Conservation (phyloP, 2,797 vertebrate genomes). For the Pipistrellus pygmaeus region DNA sequence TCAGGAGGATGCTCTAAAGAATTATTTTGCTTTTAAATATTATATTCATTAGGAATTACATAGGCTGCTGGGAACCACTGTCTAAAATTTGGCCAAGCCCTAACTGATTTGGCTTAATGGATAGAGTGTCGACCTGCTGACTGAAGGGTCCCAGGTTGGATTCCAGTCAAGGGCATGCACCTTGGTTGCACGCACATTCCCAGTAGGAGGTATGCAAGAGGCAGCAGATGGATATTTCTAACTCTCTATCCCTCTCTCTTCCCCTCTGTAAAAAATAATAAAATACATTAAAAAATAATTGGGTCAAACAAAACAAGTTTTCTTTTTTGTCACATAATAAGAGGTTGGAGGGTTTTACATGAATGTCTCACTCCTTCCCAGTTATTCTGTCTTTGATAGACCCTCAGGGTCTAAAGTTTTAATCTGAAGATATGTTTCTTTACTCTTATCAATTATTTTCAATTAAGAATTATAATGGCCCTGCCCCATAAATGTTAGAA, state of each 20-base stretch:
- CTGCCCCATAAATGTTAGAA: background rate
- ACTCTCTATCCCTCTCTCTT: no score
- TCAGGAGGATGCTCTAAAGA: background rate
- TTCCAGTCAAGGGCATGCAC: no score
- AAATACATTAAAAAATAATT: background rate
- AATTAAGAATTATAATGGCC: slow-evolving; percentile 6
- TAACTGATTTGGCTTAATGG: no score
- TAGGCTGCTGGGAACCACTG: background rate
- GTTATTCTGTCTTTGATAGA: background rate
- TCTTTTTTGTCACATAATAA: background rate
- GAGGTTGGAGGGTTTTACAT: background rate
- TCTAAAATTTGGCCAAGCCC: background rate
- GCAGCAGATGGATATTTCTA: no score
- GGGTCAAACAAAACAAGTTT: background rate
- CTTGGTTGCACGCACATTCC: no score
- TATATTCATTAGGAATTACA: background rate
- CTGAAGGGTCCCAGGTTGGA: no score
- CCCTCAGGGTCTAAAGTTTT: background rate
- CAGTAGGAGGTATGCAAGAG: no score
- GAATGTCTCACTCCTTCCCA: background rate
- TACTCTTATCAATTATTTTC: background rate
- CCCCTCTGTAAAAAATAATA: no score
- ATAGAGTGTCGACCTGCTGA: no score
- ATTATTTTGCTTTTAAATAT: slow-evolving; percentile 14
- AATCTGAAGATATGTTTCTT: background rate